Evolutionary conservation across 2,888 invertebrate species (phyloP).

Genomic region (Yponomeuta sedellus): DNA sequence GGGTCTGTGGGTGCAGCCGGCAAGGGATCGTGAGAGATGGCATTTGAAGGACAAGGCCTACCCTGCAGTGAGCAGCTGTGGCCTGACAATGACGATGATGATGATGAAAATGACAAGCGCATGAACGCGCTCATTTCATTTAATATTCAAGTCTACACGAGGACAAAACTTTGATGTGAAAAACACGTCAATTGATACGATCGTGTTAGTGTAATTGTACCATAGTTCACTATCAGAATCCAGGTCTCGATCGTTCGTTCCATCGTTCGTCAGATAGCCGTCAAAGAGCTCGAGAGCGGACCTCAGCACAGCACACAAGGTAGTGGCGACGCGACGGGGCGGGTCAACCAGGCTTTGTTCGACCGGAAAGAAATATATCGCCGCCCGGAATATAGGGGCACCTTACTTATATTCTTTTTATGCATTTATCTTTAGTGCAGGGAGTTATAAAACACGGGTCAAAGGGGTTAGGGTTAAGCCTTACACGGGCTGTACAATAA

Average conservation of each 20-base stretch:
- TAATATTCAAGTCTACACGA: no score
- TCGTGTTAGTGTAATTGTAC: no score
- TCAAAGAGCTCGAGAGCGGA: neutral
- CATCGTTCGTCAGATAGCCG: neutral
- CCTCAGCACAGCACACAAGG: constrained; percentile 13
- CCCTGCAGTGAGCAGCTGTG: no score
- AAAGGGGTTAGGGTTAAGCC: neutral
- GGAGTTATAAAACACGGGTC: neutral
- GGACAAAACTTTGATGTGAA: no score
- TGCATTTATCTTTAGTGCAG: constrained; percentile 1
- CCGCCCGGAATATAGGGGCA: constrained; percentile 8
- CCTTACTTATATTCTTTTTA: constrained; percentile 9
- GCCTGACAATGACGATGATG: no score
- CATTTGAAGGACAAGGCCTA: no score
- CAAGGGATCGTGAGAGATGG: no score
- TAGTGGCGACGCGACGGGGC: constrained; percentile 4
- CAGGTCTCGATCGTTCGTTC: neutral
- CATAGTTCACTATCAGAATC: neutral
- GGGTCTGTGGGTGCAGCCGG: no score
- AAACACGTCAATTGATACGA: no score
- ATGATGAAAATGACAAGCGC: no score
- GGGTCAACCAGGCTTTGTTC: constrained; percentile 13
- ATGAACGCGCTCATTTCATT: no score
- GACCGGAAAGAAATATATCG: constrained; percentile 13
- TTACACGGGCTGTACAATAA: neutral